Base-by-base conservation (phyloP, 2,113 vertebrate genomes). In the Centrocercus urophasianus region DNA sequence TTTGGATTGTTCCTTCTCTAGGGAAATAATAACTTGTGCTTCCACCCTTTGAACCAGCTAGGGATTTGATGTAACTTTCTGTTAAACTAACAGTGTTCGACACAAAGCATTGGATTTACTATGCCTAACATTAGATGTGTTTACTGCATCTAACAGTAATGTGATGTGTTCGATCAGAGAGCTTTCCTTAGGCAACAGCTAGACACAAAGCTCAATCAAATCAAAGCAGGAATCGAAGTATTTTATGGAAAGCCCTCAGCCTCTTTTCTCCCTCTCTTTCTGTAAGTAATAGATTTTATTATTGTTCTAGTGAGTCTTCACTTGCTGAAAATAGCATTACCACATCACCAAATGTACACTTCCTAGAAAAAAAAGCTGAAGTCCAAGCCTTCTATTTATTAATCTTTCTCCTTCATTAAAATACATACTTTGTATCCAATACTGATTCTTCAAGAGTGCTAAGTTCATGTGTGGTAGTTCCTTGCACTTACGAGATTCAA, bases 101-200 rank as follows among this genome's bases (percentile, higher is more conserved):
- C 0, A 1, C 25, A 73, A 69, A 92, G 78, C 56, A 50, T 88
- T 77, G 66, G 65, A 77, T 83, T 73, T 69, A 24, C 59, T 70
- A 40, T 63, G 28, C 82, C 74, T 84, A 79, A 85, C 45, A 66
- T 54, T n/a, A 73, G 54, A 63, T 54, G 47, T 4, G 50, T 83
- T 76, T 61, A 30, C 59, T 70, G 48, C 61, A 34, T 79, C 74
- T 85, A 79, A 85, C 42, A 63, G 50, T n/a, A 66, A 50, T 54
- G 47, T 3, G 45, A 76, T 83, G 54, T 32, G 84, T 92, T 94
- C 12, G 0, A 87, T 74, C 67, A 42, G 67, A 86, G 50, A 84
- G 24, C 54, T 96, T 76, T 93, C 86, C 93, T 91, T 70, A 91
- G 96, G 89, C 95, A 95, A 95, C 34, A 80, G 67, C 78, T 74